A percentile compares a stretch with the other conserved stretches of the same genome.
Conservation (phyloP, 2,113 vertebrate species). For the Casuarius casuarius region DNA sequence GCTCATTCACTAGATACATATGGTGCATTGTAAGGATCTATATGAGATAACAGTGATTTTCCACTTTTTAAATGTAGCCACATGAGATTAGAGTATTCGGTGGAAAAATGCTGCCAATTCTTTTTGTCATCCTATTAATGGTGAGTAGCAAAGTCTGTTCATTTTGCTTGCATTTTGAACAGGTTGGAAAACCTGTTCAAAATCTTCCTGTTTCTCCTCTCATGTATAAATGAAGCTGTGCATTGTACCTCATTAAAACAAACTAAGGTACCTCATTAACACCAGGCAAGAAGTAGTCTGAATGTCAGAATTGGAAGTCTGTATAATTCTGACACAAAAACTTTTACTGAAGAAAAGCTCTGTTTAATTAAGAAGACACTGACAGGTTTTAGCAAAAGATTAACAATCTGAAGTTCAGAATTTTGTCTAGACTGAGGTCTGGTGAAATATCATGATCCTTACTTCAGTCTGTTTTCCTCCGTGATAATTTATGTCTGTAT, state of each 20-base stretch:
- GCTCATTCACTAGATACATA: slow-evolving; percentile 61
- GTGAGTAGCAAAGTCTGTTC: slow-evolving; percentile 56
- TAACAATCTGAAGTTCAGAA: slow-evolving; percentile 42
- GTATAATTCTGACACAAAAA: slow-evolving; percentile 32
- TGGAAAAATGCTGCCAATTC: slow-evolving; percentile 70
- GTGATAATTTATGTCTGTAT: not conserved
- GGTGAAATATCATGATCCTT: slow-evolving; percentile 3
- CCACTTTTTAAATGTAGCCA: slow-evolving; percentile 73
- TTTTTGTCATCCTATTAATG: slow-evolving; percentile 62
- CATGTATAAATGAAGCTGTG: slow-evolving; percentile 38
- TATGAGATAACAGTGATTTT: slow-evolving; percentile 71
- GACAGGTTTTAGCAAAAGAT: slow-evolving; percentile 45
- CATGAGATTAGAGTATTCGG: slow-evolving; percentile 66
- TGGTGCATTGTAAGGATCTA: slow-evolving; percentile 2
- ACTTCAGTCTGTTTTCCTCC: not conserved
- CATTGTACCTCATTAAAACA: slow-evolving; percentile 62
- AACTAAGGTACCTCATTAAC: slow-evolving; percentile 57
- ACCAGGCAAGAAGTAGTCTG: slow-evolving; percentile 34
- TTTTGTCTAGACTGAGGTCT: not conserved
- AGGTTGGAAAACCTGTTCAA: slow-evolving; percentile 64
- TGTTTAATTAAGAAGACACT: slow-evolving; percentile 48
- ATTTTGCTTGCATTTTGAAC: slow-evolving; percentile 65
- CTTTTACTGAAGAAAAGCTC: not conserved
- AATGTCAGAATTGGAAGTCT: slow-evolving; percentile 45
- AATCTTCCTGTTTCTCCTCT: slow-evolving; percentile 65